phyloP scores from a whole-genome alignment of 2,797 vertebrate species.

The Carcharodon carcharias region DNA sequence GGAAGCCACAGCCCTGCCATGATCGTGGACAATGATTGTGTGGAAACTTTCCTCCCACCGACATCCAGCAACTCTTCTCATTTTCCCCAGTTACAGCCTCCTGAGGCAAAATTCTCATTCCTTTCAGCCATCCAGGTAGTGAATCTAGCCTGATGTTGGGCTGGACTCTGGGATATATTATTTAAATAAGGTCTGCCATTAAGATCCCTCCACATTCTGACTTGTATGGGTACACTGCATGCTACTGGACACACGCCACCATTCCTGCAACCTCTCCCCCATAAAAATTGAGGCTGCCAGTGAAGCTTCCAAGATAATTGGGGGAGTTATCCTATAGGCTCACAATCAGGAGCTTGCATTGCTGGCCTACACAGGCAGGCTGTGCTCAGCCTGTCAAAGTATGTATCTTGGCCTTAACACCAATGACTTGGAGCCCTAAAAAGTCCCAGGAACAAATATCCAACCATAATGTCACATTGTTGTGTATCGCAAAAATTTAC shows the following conservation, averaged over 20 bases:
- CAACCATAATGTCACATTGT: background rate
- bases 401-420: background rate
- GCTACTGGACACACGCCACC: too few species aligned
- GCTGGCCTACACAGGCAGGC: background rate
- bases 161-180: background rate
- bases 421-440: background rate
- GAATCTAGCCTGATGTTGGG: background rate
- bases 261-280: background rate
- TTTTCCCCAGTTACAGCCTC: background rate
- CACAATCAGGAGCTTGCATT: background rate
- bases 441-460: background rate
- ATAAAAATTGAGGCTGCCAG: background rate
- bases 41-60: background rate
- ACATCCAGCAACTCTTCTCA: background rate
- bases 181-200: background rate
- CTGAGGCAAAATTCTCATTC: background rate
- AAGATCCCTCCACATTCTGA: background rate
- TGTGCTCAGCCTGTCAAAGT: background rate
- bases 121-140: background rate
- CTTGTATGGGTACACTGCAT: too few species aligned
- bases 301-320: background rate
- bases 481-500: background rate
- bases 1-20: background rate
- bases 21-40: background rate
- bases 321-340: background rate